Evolutionary conservation across 2,888 invertebrate species (phyloP), one percentile per base, ranked within the genome.

Genomic region (Harpagoxenus sublaevis): DNA sequence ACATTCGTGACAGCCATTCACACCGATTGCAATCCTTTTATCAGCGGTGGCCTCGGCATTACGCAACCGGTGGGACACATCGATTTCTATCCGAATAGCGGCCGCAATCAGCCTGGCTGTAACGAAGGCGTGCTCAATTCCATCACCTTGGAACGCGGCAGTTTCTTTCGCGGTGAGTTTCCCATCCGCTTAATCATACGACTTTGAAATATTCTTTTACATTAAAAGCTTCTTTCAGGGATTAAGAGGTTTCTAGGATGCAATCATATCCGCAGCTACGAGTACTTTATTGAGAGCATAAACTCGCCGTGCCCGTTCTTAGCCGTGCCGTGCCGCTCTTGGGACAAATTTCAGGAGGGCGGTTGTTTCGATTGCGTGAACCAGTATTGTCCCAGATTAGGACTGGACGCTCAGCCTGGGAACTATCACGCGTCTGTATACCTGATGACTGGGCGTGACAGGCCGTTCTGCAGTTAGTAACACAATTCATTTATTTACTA

Each of bases 21-120:
- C 94, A 98, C 98, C 5, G 98, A 99, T 94, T 97, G 97, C 0
- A 96, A 97, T 94, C 97, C 97, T 8, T 96, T 98, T 90, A 97
- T 98, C 90, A 97, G 96, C 89, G 97, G 97, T 81, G 97, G 97
- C 77, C 96, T 98, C 82, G 99, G 99, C 12, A 97, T 98, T 94
- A 96, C 97, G 9, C 97, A 98, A 92, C 96, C 97, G 0, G 97
- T 98, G 66, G 99, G 98, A 0, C 98, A 99, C 94, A 97, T 98
- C 4, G 99, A 99, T 94, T 99, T 98, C 95, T 99, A 97, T 94
- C 98, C 98, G 0, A 99, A 99, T 93, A 98, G 98, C 0, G 99
- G 99, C 0, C 96, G 97, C 8, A 96, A 97, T 84, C 98, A 98
- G 93, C 98, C 98, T 0, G 98, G 98, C 2, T 96, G 96, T 90